Evolutionary conservation across 2,797 vertebrate species (phyloP).

Genomic region (Salarias fasciatus): DNA sequence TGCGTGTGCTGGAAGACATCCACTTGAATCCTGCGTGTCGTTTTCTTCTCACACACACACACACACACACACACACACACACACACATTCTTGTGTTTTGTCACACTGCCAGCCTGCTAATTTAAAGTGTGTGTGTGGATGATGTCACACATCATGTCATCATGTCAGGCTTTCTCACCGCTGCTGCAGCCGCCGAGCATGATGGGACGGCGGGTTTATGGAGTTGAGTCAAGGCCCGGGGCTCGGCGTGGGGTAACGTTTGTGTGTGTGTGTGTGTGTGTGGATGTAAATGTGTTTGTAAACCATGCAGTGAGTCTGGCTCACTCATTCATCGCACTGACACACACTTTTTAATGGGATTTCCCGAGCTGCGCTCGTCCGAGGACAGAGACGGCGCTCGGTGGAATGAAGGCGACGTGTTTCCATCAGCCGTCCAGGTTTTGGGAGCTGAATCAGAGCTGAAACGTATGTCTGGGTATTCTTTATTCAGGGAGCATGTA

Average conservation of each 20-base stretch:
- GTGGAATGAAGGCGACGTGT: no score
- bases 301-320: conserved; percentile 47
- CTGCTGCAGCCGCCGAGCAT: conserved; percentile 40
- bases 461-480: no score
- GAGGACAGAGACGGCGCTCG: background rate
- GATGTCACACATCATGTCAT: conserved; percentile 71
- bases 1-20: conserved; percentile 44
- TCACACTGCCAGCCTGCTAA: conserved; percentile 51
- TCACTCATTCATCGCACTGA: conserved; percentile 55
- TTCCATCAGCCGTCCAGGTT: no score
- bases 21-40: conserved; percentile 43
- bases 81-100: conserved; percentile 30
- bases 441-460: no score
- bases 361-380: conserved; percentile 50
- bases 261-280: conserved; percentile 9
- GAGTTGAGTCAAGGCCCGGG: conserved; percentile 60
- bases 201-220: conserved; percentile 60
- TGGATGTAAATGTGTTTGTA: conserved; percentile 13
- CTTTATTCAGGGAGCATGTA: no score
- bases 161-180: conserved; percentile 51
- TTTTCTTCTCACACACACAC: conserved; percentile 12
- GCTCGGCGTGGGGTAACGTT: conserved; percentile 45
- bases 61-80: conserved; percentile 9
- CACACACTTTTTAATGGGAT: conserved; percentile 71
- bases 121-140: conserved; percentile 58